These are phyloP conservation scores for Alviniconcha strummeri DNA, from an alignment of 2,888 invertebrate species.

Conservation along the genomic window DNA sequence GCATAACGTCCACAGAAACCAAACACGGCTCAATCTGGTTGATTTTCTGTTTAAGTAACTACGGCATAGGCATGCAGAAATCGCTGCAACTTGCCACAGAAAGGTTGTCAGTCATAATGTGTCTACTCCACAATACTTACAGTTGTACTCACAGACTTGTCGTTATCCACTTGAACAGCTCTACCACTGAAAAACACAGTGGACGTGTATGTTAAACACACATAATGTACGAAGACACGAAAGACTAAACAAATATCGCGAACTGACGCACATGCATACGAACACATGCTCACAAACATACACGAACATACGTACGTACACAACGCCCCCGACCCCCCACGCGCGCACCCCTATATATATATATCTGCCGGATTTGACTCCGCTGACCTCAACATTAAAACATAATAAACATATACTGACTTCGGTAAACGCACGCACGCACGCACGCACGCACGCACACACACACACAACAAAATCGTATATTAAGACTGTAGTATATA, in stretches of 20 bases:
- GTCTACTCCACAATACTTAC: too few relatives aligned
- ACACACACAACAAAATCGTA: too few relatives aligned
- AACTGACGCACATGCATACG: neutral
- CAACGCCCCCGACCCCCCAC: neutral
- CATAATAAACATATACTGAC: too few relatives aligned
- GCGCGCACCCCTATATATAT: neutral
- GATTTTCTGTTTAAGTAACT: too few relatives aligned
- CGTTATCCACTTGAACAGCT: conserved; percentile 26
- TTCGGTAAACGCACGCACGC: neutral
- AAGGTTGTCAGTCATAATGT: too few relatives aligned
- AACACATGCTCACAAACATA: conserved; percentile 14
- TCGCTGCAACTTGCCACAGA: too few relatives aligned
- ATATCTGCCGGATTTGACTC: neutral
- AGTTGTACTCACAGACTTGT: neutral
- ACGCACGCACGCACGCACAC: neutral
- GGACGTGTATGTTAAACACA: neutral
- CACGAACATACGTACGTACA: neutral
- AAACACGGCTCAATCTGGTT: too few relatives aligned
- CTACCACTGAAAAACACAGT: conserved; percentile 8
- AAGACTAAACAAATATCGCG: neutral
- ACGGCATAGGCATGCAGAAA: too few relatives aligned
- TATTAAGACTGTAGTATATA: too few relatives aligned
- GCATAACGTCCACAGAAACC: too few relatives aligned
- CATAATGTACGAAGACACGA: neutral
- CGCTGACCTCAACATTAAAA: too few relatives aligned